Conservation (phyloP, 1,140 invertebrate genomes). For the Ceratosolen solmsi region DNA sequence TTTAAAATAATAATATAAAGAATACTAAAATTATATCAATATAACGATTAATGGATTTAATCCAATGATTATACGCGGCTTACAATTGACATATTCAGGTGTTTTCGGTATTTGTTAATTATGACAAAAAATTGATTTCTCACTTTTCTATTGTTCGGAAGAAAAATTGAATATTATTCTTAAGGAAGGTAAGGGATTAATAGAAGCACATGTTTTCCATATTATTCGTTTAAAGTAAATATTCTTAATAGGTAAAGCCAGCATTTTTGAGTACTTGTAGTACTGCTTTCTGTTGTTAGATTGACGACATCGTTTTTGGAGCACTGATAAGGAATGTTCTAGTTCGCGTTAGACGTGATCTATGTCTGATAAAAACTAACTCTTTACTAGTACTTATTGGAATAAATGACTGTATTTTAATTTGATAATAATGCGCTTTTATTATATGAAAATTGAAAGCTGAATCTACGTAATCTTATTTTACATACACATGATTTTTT, state of each 20-base stretch:
- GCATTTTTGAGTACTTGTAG: background rate
- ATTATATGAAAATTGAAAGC: background rate
- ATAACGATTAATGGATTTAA: background rate
- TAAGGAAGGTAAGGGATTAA: background rate
- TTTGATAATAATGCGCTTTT: conserved; percentile 16
- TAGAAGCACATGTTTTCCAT: conserved; percentile 9
- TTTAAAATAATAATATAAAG: background rate
- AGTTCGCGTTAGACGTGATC: conserved; percentile 30
- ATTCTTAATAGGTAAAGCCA: background rate
- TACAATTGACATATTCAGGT: too few species aligned
- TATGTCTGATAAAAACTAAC: conserved; percentile 23
- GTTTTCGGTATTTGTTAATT: background rate
- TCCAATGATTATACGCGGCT: background rate
- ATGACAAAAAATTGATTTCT: conserved; percentile 11
- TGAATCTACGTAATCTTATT: too few species aligned
- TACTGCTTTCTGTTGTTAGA: conserved; percentile 10
- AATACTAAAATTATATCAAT: background rate
- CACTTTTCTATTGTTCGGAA: background rate
- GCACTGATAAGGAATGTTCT: conserved; percentile 42
- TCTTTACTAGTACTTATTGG: conserved; percentile 20
- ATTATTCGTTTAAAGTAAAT: background rate
- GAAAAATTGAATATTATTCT: background rate
- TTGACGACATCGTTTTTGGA: conserved; percentile 41
- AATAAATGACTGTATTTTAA: background rate
- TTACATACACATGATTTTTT: too few species aligned